Percentiles rank a stretch among this genome's conserved stretches.
phyloP scores from a whole-genome alignment of 2,797 vertebrate genomes.

The Amblyopsis hoosieri region DNA sequence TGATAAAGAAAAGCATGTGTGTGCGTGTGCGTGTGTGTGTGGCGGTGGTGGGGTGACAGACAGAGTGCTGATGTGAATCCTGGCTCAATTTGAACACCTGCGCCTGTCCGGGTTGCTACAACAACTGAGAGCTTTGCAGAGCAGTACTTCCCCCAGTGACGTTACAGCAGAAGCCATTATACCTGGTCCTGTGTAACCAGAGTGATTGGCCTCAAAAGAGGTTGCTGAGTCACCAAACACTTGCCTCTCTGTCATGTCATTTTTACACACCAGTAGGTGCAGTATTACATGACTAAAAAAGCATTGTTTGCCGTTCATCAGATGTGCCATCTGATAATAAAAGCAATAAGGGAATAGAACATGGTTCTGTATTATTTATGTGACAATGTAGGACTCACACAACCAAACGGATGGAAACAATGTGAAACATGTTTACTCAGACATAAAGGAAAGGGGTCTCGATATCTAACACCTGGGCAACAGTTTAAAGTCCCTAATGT shows the following conservation, averaged over 20 bases:
- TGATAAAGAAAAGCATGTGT: constrained; percentile 9
- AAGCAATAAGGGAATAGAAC: neutral
- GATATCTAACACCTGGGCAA: constrained; percentile 54
- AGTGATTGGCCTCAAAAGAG: constrained; percentile 42
- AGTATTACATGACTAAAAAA: neutral
- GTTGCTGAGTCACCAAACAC: constrained; percentile 2
- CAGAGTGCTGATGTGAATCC: constrained; percentile 47
- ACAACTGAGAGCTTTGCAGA: constrained; percentile 38
- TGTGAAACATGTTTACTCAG: constrained; percentile 26
- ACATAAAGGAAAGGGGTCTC: constrained; percentile 23
- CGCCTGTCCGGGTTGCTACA: constrained; percentile 52
- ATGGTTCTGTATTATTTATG: neutral
- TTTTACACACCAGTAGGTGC: neutral
- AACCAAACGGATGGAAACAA: constrained; percentile 4
- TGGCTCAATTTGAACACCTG: constrained; percentile 49
- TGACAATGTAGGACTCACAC: too few relatives aligned
- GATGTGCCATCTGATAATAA: neutral
- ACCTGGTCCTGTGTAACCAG: constrained; percentile 38
- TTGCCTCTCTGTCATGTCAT: neutral
- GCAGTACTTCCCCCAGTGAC: constrained; percentile 40
- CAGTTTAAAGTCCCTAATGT: constrained; percentile 41
- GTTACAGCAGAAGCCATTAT: constrained; percentile 25
- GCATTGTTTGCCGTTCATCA: neutral
- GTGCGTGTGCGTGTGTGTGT: neutral
- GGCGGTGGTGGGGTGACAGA: neutral